These are phyloP conservation scores for Thysanoteuthis rhombus DNA, from an alignment of 2,888 invertebrate genomes.

Conservation along the genomic window DNA sequence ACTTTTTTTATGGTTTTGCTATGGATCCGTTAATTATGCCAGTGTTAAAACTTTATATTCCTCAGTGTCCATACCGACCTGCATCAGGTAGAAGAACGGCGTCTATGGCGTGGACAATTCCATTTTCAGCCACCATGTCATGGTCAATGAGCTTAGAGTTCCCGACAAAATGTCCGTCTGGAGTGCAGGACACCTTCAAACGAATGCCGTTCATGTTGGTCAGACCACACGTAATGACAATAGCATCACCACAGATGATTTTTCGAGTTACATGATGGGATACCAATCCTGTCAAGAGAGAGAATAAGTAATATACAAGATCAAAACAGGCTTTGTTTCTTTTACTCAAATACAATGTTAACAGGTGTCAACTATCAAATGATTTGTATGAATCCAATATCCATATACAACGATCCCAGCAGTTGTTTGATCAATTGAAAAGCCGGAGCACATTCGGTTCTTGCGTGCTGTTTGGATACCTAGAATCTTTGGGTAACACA, in stretches of 20 bases:
- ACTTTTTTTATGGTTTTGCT: too few species aligned
- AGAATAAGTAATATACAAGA: background rate
- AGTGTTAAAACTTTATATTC: background rate
- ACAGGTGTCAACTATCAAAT: too few species aligned
- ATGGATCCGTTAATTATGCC: too few species aligned
- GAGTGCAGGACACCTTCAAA: slow-evolving; percentile 68
- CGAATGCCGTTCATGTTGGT: slow-evolving; percentile 66
- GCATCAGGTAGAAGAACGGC: slow-evolving; percentile 69
- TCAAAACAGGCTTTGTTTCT: too few species aligned
- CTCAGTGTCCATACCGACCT: slow-evolving; percentile 59
- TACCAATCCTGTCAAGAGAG: slow-evolving; percentile 65
- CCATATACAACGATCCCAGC: too few species aligned
- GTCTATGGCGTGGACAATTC: slow-evolving; percentile 70
- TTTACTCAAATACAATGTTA: too few species aligned
- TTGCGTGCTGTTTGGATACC: too few species aligned
- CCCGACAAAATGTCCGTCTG: slow-evolving; percentile 67
- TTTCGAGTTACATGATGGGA: slow-evolving; percentile 70
- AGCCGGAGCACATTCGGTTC: too few species aligned
- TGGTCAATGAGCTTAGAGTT: slow-evolving; percentile 65
- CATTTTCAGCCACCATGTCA: slow-evolving; percentile 69
- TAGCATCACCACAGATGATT: slow-evolving; percentile 69
- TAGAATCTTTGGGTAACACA: too few species aligned
- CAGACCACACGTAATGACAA: slow-evolving; percentile 68
- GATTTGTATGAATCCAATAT: too few species aligned
- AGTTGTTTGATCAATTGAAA: too few species aligned